phyloP scores from a whole-genome alignment of 2,797 vertebrate genomes.

The Squalus acanthias region DNA sequence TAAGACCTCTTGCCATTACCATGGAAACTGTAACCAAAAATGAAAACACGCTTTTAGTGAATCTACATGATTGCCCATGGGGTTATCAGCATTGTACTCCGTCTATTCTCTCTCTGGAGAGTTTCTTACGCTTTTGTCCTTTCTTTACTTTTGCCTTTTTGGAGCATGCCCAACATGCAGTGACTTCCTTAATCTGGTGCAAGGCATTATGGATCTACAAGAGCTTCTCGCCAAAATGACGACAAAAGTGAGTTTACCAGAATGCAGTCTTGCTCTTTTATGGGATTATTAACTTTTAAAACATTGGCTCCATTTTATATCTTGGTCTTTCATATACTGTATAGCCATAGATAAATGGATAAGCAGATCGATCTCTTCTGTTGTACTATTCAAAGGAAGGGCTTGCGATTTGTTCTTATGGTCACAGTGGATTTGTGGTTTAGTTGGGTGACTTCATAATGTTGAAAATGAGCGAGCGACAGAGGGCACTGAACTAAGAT shows the following conservation, averaged over 20 bases:
- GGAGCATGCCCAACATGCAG: conserved; percentile 95
- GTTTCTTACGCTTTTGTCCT: conserved; percentile 20
- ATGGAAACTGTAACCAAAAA: neutral
- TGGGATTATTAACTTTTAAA: conserved; percentile 44
- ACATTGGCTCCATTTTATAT: conserved; percentile 37
- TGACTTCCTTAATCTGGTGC: conserved; percentile 92
- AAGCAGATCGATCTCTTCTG: neutral
- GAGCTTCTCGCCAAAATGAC: conserved; percentile 96
- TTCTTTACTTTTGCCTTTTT: conserved; percentile 57
- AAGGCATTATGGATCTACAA: conserved; percentile 98
- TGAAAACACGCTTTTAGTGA: neutral
- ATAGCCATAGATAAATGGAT: neutral
- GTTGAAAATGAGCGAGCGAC: neutral
- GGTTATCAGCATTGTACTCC: neutral
- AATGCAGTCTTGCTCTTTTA: conserved; percentile 28
- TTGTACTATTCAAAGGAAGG: neutral
- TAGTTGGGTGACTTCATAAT: neutral
- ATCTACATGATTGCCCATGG: neutral
- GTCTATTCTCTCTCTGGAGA: neutral
- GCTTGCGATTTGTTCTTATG: neutral
- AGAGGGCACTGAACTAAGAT: neutral
- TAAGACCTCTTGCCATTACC: neutral
- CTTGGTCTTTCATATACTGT: conserved; percentile 23
- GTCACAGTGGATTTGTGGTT: neutral
- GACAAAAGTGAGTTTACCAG: conserved; percentile 72